Conservation (phyloP, 1,140 invertebrate genomes). For the Monochamus saltuarius region DNA sequence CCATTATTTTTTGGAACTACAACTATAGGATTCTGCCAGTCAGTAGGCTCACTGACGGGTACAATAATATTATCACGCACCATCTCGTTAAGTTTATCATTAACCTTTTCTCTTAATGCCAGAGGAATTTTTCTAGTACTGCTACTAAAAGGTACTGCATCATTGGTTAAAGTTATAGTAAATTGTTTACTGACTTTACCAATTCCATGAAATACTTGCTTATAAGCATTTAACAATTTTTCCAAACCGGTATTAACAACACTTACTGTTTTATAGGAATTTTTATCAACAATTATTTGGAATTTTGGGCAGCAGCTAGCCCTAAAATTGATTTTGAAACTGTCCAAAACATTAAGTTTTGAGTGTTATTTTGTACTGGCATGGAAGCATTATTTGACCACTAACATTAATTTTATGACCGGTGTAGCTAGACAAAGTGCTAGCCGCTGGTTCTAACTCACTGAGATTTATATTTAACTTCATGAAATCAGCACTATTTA, state of each 20-base stretch:
- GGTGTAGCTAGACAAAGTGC: not conserved
- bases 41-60: conserved; percentile 9
- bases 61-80: conserved; percentile 12
- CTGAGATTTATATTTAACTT: not conserved
- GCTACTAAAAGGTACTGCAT: conserved; percentile 1
- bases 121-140: conserved; percentile 14
- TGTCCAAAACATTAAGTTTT: not conserved
- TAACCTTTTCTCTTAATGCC: conserved; percentile 12
- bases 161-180: conserved; percentile 9
- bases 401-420: conserved; percentile 9
- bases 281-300: not conserved
- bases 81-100: conserved; percentile 16
- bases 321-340: not conserved
- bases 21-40: conserved; percentile 5
- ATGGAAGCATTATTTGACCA: not conserved
- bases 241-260: not conserved
- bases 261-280: not conserved
- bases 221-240: not conserved
- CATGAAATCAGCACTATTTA: not conserved
- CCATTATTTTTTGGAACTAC: not conserved
- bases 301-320: not conserved
- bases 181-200: conserved; percentile 4
- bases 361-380: not conserved
- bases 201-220: not conserved
- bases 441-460: not conserved